Conservation (phyloP, 2,113 vertebrate genomes). For the Eonycteris spelaea region DNA sequence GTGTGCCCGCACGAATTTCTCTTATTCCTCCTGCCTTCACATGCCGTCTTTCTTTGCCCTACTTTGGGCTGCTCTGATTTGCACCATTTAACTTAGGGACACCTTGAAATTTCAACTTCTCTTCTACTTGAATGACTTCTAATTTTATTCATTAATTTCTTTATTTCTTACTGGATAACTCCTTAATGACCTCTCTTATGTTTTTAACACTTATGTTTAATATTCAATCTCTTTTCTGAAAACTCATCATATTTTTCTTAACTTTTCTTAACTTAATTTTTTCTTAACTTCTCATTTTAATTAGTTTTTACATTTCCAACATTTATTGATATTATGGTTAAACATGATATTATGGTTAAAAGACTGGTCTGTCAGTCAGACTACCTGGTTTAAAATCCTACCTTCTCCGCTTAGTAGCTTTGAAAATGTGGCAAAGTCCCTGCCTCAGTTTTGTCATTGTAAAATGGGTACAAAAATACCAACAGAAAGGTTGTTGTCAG, state of each 20-base stretch:
- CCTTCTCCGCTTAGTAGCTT: background rate
- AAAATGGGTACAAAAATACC: background rate
- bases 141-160: background rate
- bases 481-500: background rate
- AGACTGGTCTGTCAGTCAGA: background rate
- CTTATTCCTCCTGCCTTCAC: background rate
- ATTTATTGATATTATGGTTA: too few relatives aligned
- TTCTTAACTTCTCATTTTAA: background rate
- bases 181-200: too few relatives aligned
- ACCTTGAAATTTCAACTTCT: background rate
- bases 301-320: background rate
- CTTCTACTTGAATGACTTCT: background rate
- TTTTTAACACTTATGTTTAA: background rate
- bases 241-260: background rate
- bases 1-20: rapidly evolving
- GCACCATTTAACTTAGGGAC: rapidly evolving
- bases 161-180: background rate
- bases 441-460: background rate
- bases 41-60: rapidly evolving
- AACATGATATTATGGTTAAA: background rate
- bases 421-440: background rate
- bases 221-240: background rate
- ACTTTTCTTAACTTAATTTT: too few relatives aligned
- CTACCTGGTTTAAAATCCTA: background rate
- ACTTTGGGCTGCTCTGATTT: rapidly evolving